Evolutionary conservation across 2,888 invertebrate species (phyloP).

Genomic region (Acholoe squamosa): DNA sequence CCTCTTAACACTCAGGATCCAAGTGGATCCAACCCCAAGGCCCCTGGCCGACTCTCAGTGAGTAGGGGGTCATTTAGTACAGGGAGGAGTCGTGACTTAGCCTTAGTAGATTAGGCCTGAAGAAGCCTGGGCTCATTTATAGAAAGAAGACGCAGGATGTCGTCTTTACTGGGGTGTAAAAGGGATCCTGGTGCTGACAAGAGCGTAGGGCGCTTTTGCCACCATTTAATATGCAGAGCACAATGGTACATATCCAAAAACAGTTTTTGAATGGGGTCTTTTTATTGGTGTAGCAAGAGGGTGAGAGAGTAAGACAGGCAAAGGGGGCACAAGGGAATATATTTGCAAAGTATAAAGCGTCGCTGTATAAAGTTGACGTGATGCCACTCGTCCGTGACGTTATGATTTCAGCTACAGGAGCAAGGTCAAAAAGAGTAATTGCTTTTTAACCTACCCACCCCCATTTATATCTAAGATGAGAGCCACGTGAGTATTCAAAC

Average conservation of each 20-base stretch:
- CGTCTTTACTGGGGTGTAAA: background rate
- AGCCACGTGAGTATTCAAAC: background rate
- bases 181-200: background rate
- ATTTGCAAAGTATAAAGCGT: background rate
- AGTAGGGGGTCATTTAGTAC: background rate
- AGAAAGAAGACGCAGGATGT: background rate
- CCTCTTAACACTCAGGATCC: background rate
- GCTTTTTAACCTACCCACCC: background rate
- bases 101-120: background rate
- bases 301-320: background rate
- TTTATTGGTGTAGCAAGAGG: background rate
- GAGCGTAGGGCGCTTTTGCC: background rate
- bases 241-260: background rate
- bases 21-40: background rate
- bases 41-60: background rate
- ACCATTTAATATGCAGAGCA: background rate
- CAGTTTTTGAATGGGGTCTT: background rate
- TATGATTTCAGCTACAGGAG: constrained; percentile 20
- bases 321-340: background rate
- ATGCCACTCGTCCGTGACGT: constrained; percentile 2
- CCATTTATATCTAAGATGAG: background rate
- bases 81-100: constrained; percentile 31
- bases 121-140: background rate
- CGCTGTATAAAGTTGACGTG: background rate
- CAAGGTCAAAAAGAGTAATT: background rate